Evolutionary conservation across 2,797 vertebrate species (phyloP).

Genomic region (Tenualosa ilisha): DNA sequence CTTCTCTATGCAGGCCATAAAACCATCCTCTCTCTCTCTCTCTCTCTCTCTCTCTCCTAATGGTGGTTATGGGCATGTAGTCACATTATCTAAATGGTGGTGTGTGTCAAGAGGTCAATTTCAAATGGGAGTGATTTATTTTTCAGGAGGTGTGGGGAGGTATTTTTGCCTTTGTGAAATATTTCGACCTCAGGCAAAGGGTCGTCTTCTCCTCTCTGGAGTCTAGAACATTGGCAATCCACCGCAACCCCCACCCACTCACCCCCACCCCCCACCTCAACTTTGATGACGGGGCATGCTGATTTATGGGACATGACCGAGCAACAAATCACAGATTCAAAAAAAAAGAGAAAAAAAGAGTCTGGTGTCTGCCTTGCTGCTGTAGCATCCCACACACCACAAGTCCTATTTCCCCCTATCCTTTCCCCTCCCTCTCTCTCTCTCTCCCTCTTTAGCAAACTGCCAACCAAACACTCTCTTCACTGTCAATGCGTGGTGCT

Average conservation of each 20-base stretch:
- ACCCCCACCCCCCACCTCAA: background rate
- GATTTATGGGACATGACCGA: slow-evolving; percentile 37
- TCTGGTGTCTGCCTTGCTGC: slow-evolving; percentile 18
- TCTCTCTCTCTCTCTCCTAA: background rate
- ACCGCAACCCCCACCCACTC: background rate
- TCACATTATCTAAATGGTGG: background rate
- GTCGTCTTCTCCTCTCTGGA: background rate
- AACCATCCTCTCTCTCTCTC: background rate
- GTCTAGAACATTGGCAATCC: background rate
- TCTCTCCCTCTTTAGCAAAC: background rate
- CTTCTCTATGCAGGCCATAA: background rate
- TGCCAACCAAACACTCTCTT: background rate
- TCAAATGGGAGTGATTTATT: slow-evolving; percentile 22
- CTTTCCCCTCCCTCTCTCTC: slow-evolving; percentile 28
- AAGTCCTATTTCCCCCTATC: slow-evolving; percentile 14
- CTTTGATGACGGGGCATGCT: background rate
- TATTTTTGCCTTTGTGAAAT: slow-evolving; percentile 28
- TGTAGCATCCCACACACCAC: slow-evolving; percentile 7
- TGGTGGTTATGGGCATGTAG: background rate
- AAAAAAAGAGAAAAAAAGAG: background rate
- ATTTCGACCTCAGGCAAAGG: slow-evolving; percentile 16
- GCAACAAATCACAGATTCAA: slow-evolving; percentile 50
- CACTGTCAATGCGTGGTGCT: background rate
- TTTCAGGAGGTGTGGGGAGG: background rate
- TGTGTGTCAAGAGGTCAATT: background rate